Base-by-base conservation (phyloP, 1,140 invertebrate species). In the Argopecten irradians region DNA sequence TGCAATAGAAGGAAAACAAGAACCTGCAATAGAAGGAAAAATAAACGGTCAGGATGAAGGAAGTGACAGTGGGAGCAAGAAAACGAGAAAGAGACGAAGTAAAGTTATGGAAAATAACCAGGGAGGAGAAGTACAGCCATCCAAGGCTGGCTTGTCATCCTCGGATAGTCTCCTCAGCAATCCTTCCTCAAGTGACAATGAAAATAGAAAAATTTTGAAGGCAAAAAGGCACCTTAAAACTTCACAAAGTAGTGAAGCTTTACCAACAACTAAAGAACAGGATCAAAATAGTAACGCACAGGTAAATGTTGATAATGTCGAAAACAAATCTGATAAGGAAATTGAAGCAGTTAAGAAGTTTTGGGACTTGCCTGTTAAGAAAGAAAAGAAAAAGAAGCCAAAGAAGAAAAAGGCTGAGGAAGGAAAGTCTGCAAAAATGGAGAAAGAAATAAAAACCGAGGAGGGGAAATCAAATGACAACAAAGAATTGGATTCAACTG, bases 331-430 rank as follows among this genome's bases (percentile, higher is more conserved):
- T 28, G 16, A 33, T 36, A 22, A 35, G 22, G 35, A 36, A 22
- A 85, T 43, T 43, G 34, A 39, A 87, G 32, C 22, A n/a, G 83
- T 84, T 5, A 35, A 84, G 83, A 84, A 84, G 16, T 84, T 84
- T 84, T 84, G 83, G 83, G 83, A 84, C 28, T 9, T 84, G 83
- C 83, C 83, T 36, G 32, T 46, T 28, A 87, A 87, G 71, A 87
- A 87, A 19, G 43, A 82, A 83, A 83, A 34, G 22, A 88, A 55
- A 41, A 88, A 85, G 43, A 85, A 88, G 7, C 5, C 34, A 8
- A 84, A 35, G 19, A 35, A 84, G 36, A 84, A 84, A 39, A 71
- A n/a, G n/a, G 55, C 55, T 28, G 55, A 71, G 55, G 55, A n/a
- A 71, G 22, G 2, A 28, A 71, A 71, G 28, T 5, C 55, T 71